Evolutionary conservation across 2,113 vertebrate genomes (phyloP).

Genomic region (Colaptes auratus): DNA sequence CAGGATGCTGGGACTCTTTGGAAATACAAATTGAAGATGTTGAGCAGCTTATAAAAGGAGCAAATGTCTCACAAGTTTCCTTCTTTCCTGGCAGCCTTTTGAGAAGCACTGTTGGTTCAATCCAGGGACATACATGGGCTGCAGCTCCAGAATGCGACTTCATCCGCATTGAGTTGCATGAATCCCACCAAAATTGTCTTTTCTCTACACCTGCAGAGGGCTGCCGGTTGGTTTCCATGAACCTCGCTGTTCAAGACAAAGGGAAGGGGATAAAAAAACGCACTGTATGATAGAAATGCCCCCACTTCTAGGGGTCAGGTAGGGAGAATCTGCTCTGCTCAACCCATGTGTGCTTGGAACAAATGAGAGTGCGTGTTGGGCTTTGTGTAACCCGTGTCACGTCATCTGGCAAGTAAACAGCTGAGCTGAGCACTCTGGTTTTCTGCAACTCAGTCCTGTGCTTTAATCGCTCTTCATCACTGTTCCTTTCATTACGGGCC

Average conservation of each 20-base stretch:
- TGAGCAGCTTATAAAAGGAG: not conserved
- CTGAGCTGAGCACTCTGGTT: conserved; percentile 39
- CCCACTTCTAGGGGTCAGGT: not conserved
- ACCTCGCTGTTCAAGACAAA: not conserved
- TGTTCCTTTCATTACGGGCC: conserved; percentile 49
- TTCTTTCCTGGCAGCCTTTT: not conserved
- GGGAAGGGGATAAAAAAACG: not conserved
- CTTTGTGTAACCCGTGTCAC: conserved; percentile 15
- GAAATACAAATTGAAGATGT: not conserved
- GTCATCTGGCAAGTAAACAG: conserved; percentile 58
- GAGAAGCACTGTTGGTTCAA: not conserved
- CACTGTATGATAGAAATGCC: not conserved
- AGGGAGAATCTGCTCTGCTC: not conserved
- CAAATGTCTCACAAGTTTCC: not conserved
- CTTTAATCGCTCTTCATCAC: conserved; percentile 36
- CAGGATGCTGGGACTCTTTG: not conserved
- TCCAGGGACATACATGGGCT: accelerated
- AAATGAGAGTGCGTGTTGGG: not conserved
- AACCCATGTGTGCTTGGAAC: not conserved
- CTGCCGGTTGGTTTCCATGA: not conserved
- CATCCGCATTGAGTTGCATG: accelerated
- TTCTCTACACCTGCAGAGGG: not conserved
- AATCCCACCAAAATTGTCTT: not conserved
- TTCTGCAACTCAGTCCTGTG: conserved; percentile 21
- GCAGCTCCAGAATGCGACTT: not conserved